Base-by-base conservation (phyloP, 2,797 vertebrate genomes). In the Microctenopoma stevenorrisi region DNA sequence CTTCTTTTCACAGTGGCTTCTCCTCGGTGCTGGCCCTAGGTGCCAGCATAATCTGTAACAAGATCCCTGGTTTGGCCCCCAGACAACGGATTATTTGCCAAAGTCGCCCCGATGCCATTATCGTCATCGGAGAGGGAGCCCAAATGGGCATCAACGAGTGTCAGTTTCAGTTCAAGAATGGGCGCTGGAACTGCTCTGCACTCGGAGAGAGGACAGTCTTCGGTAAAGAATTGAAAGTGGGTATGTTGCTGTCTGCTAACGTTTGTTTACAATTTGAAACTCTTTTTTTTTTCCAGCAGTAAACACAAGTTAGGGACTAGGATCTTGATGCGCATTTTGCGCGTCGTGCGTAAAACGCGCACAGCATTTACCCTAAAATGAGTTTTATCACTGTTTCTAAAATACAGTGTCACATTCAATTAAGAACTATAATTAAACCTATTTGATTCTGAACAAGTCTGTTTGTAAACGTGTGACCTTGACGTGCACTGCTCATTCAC, bases 151-250 rank as follows among this genome's bases (percentile, higher is more conserved):
- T 99, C 90, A 97, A 97, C 82, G 98, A 99, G 94, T 99, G 97
- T 91, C 97, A 98, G 91, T 98, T 99, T 85, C 98, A 99, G 94
- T 99, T 99, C 91, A 96, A 94, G 83, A 95, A 96, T 64, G 96
- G 97, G 53, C 96, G 98, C 74, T 99, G 98, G 98, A 99, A 99
- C 92, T 99, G 97, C 93, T 99, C 98, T 0, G 97, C 97, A 5
- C 93, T 99, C 68, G 98, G 98, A 51, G 97, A 99, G 89, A 96
- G 96, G 87, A 99, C 98, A 0, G 96, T 97, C 94, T 99, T 99
- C 90, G 97, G 98, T 83, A 98, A 98, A 95, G 97, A 99, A 95
- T 96, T 99, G 92, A 98, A 97, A 99, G 98, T 99, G 95, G 98
- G 98, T 99, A 98, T 75, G 98, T 98, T 93, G 89, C 91, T 89